Evolutionary conservation across 1,140 invertebrate species (phyloP), one percentile per base, ranked within the genome.

Genomic region (Rhagoletis pomonella): DNA sequence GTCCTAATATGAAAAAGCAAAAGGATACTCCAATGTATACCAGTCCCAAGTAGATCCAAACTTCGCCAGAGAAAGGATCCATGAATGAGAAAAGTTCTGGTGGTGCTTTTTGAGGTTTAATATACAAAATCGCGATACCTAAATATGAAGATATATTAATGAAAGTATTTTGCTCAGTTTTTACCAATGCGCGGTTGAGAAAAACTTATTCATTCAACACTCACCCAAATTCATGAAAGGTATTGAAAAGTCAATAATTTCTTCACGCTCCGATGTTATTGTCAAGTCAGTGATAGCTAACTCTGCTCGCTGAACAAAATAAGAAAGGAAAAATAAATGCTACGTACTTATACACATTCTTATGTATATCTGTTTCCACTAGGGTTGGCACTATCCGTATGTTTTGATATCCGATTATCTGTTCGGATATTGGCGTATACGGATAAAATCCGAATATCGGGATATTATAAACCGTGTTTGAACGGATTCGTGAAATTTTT

Each of bases 251-350:
- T 98, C 98, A 0, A 98, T 97, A 0, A 95, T 97, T 91, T 95
- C 95, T 91, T 97, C 96, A 17, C 98, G 94, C 73, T 96, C 96
- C 17, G 97, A 95, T 4, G 97, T 99, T 88, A 99, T 98, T 0
- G 98, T 98, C 60, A 99, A 94, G 93, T 98, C 98, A 0, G 96
- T 97, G 55, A 98, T 97, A 0, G 97, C 97, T 87, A 98, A 94
- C 94, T 98, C 96, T 5, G 97, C 96, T 90, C 95, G 94, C 91
- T 93, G 12, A 47, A 67, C 50, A 65, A 42, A n/a, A 7, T 59
- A 47, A 29, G 19, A 64, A 19, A n/a, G 2, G 85, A 47, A 29
- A 50, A 64, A 19, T 60, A 64, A 3, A 14, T 14, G 12, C 1
- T 0, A 73, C 39, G 12, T 62, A 62, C n/a, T 12, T 62, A 62